Percentiles rank a stretch among this genome's conserved stretches.
Evolutionary conservation across 2,888 invertebrate genomes (phyloP).

Genomic region (Suillia variegata): DNA sequence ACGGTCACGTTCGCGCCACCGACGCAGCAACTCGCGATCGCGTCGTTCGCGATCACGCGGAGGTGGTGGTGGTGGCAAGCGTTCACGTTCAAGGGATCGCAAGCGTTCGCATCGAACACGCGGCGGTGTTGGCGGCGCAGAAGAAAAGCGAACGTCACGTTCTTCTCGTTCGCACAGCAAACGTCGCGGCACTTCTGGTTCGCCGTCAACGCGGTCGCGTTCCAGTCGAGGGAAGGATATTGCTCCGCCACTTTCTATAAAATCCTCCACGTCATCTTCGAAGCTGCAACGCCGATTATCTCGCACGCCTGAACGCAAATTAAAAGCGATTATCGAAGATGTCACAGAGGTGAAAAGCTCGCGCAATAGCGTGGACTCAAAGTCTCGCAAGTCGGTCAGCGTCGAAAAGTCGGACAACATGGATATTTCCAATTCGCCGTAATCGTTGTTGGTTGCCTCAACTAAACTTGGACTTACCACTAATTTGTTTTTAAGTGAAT

Average conservation of each 20-base stretch:
- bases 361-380: constrained; percentile 60
- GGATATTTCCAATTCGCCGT: constrained; percentile 82
- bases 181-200: constrained; percentile 59
- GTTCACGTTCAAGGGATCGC: constrained; percentile 67
- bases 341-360: constrained; percentile 48
- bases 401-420: constrained; percentile 71
- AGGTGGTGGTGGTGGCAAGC: too few relatives aligned
- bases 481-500: too few relatives aligned
- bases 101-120: constrained; percentile 64
- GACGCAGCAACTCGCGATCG: constrained; percentile 53
- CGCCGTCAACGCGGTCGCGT: constrained; percentile 52
- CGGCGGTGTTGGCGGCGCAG: too few relatives aligned
- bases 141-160: constrained; percentile 62
- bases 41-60: constrained; percentile 45
- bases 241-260: constrained; percentile 27
- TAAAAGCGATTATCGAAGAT: constrained; percentile 54
- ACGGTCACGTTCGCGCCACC: constrained; percentile 62
- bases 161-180: constrained; percentile 59
- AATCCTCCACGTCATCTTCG: constrained; percentile 46
- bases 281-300: constrained; percentile 53
- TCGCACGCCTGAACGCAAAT: constrained; percentile 58
- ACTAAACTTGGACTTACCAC: not conserved
- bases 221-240: constrained; percentile 56
- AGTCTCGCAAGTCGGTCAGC: constrained; percentile 64
- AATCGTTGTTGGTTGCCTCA: constrained; percentile 36